Evolutionary conservation across 2,888 invertebrate species (phyloP), one percentile per base, ranked within the genome.

Genomic region (Oxycera nigricornis): DNA sequence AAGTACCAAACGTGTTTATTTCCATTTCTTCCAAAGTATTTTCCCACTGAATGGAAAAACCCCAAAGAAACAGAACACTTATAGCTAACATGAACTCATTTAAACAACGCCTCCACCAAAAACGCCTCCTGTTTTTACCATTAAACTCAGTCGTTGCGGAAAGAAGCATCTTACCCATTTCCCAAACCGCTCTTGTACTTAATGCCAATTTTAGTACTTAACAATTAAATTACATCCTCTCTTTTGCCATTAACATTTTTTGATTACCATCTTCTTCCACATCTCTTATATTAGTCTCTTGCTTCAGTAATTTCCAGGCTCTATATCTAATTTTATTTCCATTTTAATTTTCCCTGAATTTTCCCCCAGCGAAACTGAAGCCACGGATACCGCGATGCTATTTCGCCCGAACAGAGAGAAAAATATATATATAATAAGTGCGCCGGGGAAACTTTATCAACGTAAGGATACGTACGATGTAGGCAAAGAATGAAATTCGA

Each of bases 251-350:
- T 39, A 35, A 22, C 41, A 30, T 65, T 65, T 65, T 65, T 24
- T 65, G 41, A 65, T 65, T 39, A 65, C 39, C 41, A 65, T 65
- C 41, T 41, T 62, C 11, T 50, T 7, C 17, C 50, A 17, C 24
- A 17, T 6, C 20, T 55, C 22, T 11, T 11, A 22, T 17, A 22
- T 24, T 24, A 11, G 11, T 55, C 55, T 24, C 55, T 55, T 55
- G 55, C 55, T 46, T 24, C 24, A 55, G 20, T 24, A 55, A 1
- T 55, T 55, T 55, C 46, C n/a, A 46, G 17, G n/a, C 17, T 17
- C 46, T 46, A 41, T 41, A 65, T 65, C 65, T 65, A 65, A 65
- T 65, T 65, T 65, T 65, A 65, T 65, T 65, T 65, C 65, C 39
- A 39, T 65, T 65, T 41, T 65, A 65, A 65, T 65, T 65, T 65